A percentile compares a stretch with the other conserved stretches of the same genome.
Conservation (phyloP, 2,113 vertebrate species). For the Sterna hirundo region DNA sequence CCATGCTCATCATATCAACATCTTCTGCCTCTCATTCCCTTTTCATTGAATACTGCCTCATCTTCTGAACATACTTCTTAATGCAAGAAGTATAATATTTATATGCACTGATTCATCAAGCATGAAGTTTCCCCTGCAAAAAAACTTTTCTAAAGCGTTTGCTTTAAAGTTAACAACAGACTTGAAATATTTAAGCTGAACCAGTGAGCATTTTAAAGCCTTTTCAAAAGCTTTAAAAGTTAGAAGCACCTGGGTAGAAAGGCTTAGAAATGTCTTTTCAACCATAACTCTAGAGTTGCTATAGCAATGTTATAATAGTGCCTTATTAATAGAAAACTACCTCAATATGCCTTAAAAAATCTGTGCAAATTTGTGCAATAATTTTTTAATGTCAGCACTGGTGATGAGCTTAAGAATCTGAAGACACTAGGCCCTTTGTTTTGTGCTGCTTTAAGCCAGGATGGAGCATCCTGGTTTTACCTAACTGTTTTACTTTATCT, state of each 20-base stretch:
- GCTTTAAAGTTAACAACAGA: not conserved
- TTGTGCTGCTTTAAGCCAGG: not conserved
- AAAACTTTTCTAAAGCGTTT: not conserved
- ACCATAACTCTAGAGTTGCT: constrained; percentile 24
- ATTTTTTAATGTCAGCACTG: not conserved
- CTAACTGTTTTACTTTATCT: not conserved
- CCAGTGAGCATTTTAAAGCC: not conserved
- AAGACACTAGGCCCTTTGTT: not conserved
- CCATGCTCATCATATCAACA: not conserved
- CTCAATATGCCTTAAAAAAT: constrained; percentile 18
- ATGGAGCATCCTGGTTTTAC: not conserved
- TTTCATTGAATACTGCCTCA: not conserved
- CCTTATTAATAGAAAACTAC: constrained; percentile 35
- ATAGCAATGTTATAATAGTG: constrained; percentile 51
- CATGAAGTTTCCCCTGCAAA: not conserved
- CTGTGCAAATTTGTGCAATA: constrained; percentile 13
- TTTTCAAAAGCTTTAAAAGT: constrained; percentile 14
- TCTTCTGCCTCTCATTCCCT: not conserved
- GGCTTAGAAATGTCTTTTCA: constrained; percentile 2
- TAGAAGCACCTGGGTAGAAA: not conserved
- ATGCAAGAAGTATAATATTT: not conserved
- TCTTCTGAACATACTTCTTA: not conserved
- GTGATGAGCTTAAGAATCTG: not conserved
- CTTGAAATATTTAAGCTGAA: not conserved
- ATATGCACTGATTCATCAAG: not conserved